Base-by-base conservation (phyloP, 2,888 invertebrate species). In the Parapristionchus giblindavisi region DNA sequence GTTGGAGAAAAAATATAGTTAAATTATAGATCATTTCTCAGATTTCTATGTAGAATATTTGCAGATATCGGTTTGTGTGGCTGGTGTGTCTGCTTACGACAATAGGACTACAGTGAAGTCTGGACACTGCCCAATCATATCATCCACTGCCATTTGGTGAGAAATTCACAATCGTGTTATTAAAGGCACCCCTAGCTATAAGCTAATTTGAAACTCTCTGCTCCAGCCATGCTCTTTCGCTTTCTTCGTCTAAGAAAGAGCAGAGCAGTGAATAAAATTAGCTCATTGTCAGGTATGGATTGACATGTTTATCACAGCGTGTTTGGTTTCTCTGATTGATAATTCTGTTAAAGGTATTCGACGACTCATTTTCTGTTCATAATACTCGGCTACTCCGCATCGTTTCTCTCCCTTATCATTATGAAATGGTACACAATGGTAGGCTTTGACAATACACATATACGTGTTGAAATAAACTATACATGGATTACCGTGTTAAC, bases 361-460 rank as follows among this genome's bases (percentile, higher is more conserved):
- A 84, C 84, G n/a, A 82, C 80, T 56, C 84, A 84, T 75, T 84
- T 84, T 70, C 56, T 77, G 11, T 81, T 82, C 74, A 77, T 82
- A 65, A 80, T 80, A 0, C 56, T 79, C 32, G 82, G 82, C 29
- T 83, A 83, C 71, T 77, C 79, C 32, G 75, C 82, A 51, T 79
- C 83, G 4, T 84, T 84, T 52, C 29, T 77, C n/a, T 83, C 83
- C 14, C 63, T 81, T 11, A 36, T 75, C n/a, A 51, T 77, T 29
- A 76, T 81, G 34, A 77, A 81, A 34, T n/a, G n/a, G n/a, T n/a
- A n/a, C n/a, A n/a, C n/a, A n/a, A n/a, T n/a, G n/a, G n/a, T n/a
- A n/a, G n/a, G n/a, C n/a, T n/a, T n/a, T n/a, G n/a, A n/a, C n/a
- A n/a, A n/a, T n/a, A n/a, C n/a, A n/a, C n/a, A n/a, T n/a, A n/a